These are phyloP conservation scores for Neocloeon triangulifer DNA, from an alignment of 1,140 invertebrate genomes.

Conservation along the genomic window DNA sequence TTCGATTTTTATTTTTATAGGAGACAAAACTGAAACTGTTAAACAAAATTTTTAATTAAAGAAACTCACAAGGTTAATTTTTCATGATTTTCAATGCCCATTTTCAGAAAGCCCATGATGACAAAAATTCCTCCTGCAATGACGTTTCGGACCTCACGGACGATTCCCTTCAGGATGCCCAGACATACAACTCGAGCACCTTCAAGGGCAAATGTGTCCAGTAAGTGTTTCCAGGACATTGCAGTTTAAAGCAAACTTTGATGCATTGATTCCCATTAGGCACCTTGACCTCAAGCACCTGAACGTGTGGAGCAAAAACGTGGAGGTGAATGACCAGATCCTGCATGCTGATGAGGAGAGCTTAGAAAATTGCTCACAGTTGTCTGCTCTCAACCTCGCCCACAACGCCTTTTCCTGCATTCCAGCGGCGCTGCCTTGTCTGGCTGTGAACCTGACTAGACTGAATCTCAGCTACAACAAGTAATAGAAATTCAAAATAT, in stretches of 20 bases:
- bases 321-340: conserved; percentile 45
- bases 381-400: conserved; percentile 60
- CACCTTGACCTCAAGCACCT: conserved; percentile 31
- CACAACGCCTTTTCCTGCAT: conserved; percentile 77
- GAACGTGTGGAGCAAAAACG: conserved; percentile 44
- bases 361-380: conserved; percentile 22
- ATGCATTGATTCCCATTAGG: too few species aligned
- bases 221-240: too few species aligned
- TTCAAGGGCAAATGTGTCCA: conserved; percentile 10
- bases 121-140: conserved; percentile 10
- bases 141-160: conserved; percentile 7
- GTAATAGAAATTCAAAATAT: conserved; percentile 10
- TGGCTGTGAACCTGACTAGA: conserved; percentile 61
- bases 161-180: conserved; percentile 5
- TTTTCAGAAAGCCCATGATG: too few species aligned
- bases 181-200: conserved; percentile 3
- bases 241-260: too few species aligned
- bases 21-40: too few species aligned
- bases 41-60: too few species aligned
- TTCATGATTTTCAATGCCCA: too few species aligned
- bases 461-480: conserved; percentile 80
- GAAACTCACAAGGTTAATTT: too few species aligned
- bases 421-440: conserved; percentile 68
- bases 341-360: conserved; percentile 19
- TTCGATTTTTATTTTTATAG: too few species aligned